These are phyloP conservation scores for Podiceps cristatus DNA, from an alignment of 2,113 vertebrate species.

Conservation along the genomic window DNA sequence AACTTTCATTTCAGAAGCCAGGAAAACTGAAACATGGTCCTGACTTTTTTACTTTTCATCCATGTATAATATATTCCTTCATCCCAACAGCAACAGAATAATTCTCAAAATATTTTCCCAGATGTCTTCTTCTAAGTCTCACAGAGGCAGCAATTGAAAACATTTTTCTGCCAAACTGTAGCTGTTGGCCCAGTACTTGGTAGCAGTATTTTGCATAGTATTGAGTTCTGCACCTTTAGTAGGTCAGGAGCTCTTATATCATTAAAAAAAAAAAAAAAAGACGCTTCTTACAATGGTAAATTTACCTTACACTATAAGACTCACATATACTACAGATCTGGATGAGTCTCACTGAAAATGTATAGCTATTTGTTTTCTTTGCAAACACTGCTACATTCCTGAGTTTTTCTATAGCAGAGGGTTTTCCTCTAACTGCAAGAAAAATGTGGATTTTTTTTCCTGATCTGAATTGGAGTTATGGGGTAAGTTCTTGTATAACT, in stretches of 20 bases:
- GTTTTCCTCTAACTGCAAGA: background rate
- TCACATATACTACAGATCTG: background rate
- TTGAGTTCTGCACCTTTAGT: background rate
- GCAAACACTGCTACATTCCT: background rate
- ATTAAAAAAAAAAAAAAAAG: background rate
- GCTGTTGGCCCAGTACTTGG: background rate
- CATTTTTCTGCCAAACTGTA: background rate
- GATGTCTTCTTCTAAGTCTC: background rate
- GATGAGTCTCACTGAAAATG: background rate
- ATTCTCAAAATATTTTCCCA: background rate
- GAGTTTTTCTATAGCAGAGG: background rate
- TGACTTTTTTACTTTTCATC: background rate
- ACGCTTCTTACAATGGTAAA: background rate
- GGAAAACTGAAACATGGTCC: background rate
- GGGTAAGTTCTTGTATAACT: background rate
- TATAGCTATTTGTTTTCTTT: background rate
- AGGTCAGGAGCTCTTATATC: background rate
- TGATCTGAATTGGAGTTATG: background rate
- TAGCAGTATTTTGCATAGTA: background rate
- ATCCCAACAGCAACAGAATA: background rate
- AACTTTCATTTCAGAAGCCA: background rate
- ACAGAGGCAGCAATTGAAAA: background rate
- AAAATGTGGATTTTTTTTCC: background rate
- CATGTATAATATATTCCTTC: background rate
- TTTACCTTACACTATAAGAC: background rate